Base-by-base conservation (phyloP, 2,888 invertebrate genomes). In the Hydriomena furcata region DNA sequence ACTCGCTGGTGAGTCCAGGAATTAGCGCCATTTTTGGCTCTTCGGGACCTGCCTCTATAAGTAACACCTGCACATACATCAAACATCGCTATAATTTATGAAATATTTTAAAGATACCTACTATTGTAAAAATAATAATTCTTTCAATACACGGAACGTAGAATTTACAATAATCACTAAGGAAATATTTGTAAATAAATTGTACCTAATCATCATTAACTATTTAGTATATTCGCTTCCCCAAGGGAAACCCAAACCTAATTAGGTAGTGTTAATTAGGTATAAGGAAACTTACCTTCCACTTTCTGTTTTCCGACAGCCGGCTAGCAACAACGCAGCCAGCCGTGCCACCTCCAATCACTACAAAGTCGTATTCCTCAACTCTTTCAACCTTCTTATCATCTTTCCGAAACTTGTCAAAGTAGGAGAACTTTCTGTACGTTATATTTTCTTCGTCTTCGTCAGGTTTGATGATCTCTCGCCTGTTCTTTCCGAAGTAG, bases 261-360 rank as follows among this genome's bases (percentile, higher is more conserved):
- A n/a, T n/a, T n/a, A n/a, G n/a, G n/a, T n/a, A n/a, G n/a, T n/a
- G n/a, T n/a, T n/a, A 7, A 12, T 31, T 8, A 34, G 13, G n/a
- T 17, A 24, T 17, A 8, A 17, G 35, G 23, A 3, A 10, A 40
- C 5, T 52, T 63, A 87, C 89, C 79, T 74, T 88, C 89, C 89
- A 89, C 59, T 82, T 84, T 13, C 71, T 75, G 31, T 89, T 89
- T 55, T 89, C 89, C 0, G 89, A 86, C 5, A 89, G 61, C 13
- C 90, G 69, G 59, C 89, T 89, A 1, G 89, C 88, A 1, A 89
- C 56, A 10, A 88, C 89, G 41, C 87, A 84, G 3, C 89, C 89
- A 0, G 90, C 89, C 0, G 89, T 89, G 0, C 89, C 89, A 1
- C 87, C 89, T 0, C 89, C 89, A 0, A 89, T 72, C 1, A 89